Evolutionary conservation across 2,888 invertebrate species (phyloP).

Genomic region (Stratiomys singularior): DNA sequence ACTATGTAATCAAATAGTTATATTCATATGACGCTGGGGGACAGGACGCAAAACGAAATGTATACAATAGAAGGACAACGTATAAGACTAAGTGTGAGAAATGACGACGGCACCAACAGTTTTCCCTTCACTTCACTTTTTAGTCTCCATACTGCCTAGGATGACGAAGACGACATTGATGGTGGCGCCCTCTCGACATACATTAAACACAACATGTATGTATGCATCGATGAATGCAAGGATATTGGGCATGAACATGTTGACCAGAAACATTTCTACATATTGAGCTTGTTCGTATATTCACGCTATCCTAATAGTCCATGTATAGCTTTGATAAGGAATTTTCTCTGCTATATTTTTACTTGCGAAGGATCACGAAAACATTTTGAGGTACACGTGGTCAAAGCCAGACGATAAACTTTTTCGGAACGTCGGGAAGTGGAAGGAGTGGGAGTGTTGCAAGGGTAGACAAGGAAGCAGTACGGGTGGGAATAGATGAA

Average conservation of each 20-base stretch:
- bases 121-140: no score
- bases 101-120: no score
- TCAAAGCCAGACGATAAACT: constrained; percentile 6
- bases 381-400: constrained; percentile 17
- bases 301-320: no score
- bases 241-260: no score
- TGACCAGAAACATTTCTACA: no score
- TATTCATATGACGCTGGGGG: neutral
- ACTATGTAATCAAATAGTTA: neutral
- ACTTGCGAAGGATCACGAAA: neutral
- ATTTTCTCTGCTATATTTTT: neutral
- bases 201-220: neutral
- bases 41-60: neutral
- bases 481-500: neutral
- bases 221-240: no score
- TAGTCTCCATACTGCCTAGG: no score
- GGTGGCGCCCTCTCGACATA: neutral
- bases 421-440: neutral
- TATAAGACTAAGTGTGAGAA: neutral
- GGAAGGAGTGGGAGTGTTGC: neutral
- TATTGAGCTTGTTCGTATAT: no score
- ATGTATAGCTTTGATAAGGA: no score
- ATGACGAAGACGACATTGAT: neutral
- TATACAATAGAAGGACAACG: neutral
- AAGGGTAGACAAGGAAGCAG: neutral